These are phyloP conservation scores for Exocentrus adspersus DNA, from an alignment of 2,888 invertebrate species.

Conservation along the genomic window DNA sequence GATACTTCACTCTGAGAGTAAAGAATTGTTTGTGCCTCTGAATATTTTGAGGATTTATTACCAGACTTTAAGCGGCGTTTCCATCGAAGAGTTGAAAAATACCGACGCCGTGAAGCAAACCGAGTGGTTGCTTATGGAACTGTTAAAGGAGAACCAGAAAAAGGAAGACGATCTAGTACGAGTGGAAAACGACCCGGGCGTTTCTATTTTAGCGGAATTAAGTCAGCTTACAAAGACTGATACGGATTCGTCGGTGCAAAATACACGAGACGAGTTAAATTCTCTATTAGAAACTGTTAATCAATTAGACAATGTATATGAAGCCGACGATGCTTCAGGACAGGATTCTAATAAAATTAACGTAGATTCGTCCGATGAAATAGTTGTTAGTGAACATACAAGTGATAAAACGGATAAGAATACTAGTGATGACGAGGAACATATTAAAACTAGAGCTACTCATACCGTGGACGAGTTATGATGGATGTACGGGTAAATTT, in stretches of 20 bases:
- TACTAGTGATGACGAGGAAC: constrained; percentile 32
- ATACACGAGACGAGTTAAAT: constrained; percentile 40
- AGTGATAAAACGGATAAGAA: constrained; percentile 30
- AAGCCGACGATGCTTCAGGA: constrained; percentile 39
- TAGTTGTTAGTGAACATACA: constrained; percentile 40
- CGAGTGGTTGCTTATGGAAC: constrained; percentile 59
- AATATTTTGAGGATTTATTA: constrained; percentile 60
- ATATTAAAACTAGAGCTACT: constrained; percentile 41
- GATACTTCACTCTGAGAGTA: constrained; percentile 56
- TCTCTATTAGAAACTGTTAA: constrained; percentile 47
- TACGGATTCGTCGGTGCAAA: constrained; percentile 14
- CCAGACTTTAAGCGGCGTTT: constrained; percentile 56
- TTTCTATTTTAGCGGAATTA: constrained; percentile 45
- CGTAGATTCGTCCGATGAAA: constrained; percentile 39
- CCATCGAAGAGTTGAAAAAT: constrained; percentile 49
- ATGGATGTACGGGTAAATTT: constrained; percentile 39
- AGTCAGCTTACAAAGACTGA: constrained; percentile 37
- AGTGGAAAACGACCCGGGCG: constrained; percentile 39
- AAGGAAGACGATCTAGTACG: constrained; percentile 56
- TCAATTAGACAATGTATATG: constrained; percentile 38
- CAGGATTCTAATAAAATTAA: constrained; percentile 40
- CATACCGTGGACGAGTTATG: constrained; percentile 48
- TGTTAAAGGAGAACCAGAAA: constrained; percentile 55
- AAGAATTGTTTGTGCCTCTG: constrained; percentile 58
- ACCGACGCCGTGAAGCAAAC: constrained; percentile 56